A percentile compares a stretch with the other conserved stretches of the same genome.
Evolutionary conservation across 1,140 invertebrate genomes (phyloP).

Genomic region (Zaprionus taronus): DNA sequence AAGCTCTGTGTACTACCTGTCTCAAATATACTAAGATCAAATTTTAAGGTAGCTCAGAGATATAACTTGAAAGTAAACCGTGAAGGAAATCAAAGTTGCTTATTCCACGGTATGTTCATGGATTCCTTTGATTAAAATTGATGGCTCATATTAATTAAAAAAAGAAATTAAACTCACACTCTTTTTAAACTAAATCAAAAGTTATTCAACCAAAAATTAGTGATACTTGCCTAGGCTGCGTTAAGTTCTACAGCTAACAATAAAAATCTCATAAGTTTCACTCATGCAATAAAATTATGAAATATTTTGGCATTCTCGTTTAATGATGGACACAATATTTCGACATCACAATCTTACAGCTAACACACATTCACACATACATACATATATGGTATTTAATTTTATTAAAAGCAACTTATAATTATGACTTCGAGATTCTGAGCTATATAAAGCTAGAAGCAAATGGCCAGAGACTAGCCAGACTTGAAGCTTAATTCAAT

Average conservation of each 20-base stretch:
- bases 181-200: too few species aligned
- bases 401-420: slow-evolving; percentile 41
- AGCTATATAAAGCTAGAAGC: slow-evolving; percentile 13
- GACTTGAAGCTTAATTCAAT: slow-evolving; percentile 9
- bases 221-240: too few species aligned
- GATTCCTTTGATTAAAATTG: too few species aligned
- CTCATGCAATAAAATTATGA: background rate
- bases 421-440: slow-evolving; percentile 43
- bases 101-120: too few species aligned
- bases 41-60: too few species aligned
- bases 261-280: background rate
- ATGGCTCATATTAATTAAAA: background rate
- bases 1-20: background rate
- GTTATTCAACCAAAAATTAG: too few species aligned
- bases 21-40: too few species aligned
- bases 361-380: slow-evolving; percentile 33
- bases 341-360: slow-evolving; percentile 46
- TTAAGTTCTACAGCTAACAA: background rate
- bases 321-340: slow-evolving; percentile 29
- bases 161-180: too few species aligned
- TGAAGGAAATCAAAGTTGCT: too few species aligned
- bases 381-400: slow-evolving; percentile 22
- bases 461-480: background rate
- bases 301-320: slow-evolving; percentile 22
- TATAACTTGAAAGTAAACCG: too few species aligned